Evolutionary conservation across 1,140 invertebrate species (phyloP).

Genomic region (Steinernema feltiae): DNA sequence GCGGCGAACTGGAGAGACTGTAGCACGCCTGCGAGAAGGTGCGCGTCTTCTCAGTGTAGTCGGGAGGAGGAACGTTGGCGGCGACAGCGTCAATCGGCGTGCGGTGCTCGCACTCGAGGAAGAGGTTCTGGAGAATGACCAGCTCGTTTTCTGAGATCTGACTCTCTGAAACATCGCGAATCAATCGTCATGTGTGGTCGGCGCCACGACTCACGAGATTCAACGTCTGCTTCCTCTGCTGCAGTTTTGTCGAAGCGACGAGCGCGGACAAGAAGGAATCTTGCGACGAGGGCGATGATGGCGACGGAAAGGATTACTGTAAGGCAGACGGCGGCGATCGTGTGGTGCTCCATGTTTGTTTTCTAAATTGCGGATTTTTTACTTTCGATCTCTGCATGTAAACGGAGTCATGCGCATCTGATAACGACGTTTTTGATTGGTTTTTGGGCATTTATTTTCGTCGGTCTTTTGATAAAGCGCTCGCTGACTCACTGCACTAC

Average conservation of each 20-base stretch:
- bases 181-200: not conserved
- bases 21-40: constrained; percentile 10
- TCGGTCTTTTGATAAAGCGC: not conserved
- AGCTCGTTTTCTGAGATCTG: constrained; percentile 5
- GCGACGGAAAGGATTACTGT: not conserved
- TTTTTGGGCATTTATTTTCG: not conserved
- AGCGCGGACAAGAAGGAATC: not conserved
- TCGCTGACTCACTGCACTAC: too few species aligned
- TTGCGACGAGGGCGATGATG: not conserved
- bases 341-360: not conserved
- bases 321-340: constrained; percentile 6
- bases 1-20: not conserved
- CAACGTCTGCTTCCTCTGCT: not conserved
- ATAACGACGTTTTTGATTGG: not conserved
- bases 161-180: not conserved
- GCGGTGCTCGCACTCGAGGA: constrained; percentile 3
- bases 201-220: constrained; percentile 12
- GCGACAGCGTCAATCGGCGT: not conserved
- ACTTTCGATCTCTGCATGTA: not conserved
- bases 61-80: not conserved
- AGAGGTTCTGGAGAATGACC: not conserved
- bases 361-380: not conserved
- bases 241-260: not conserved
- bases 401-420: too few species aligned
- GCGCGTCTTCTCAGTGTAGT: not conserved